phyloP scores from a whole-genome alignment of 2,888 invertebrate genomes.

The Lasioglossum marginatum region DNA sequence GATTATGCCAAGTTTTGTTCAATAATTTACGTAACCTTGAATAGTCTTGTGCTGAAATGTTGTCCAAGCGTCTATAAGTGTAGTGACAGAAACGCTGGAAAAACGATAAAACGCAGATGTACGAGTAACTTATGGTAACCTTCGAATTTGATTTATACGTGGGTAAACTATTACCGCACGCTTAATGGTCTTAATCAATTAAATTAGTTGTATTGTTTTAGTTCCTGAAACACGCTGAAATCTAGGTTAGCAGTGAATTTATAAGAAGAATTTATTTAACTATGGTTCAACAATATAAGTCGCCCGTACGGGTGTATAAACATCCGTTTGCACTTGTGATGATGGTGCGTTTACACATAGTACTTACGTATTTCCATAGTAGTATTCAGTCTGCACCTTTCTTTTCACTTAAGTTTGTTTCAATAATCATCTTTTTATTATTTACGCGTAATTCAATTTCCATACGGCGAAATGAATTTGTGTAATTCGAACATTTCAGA shows the following conservation, averaged over 20 bases:
- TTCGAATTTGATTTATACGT: constrained; percentile 34
- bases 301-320: constrained; percentile 97
- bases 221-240: constrained; percentile 26
- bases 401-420: not conserved
- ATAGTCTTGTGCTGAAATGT: constrained; percentile 17
- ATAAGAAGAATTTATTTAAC: constrained; percentile 19
- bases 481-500: not conserved
- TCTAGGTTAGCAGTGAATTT: constrained; percentile 25
- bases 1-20: constrained; percentile 33
- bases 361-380: constrained; percentile 52
- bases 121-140: constrained; percentile 38
- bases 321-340: constrained; percentile 98
- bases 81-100: constrained; percentile 9
- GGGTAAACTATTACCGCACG: constrained; percentile 8
- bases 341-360: constrained; percentile 90
- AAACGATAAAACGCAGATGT: constrained; percentile 22
- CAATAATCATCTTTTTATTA: constrained; percentile 13
- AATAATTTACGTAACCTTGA: constrained; percentile 17
- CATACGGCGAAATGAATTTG: not conserved
- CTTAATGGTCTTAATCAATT: constrained; percentile 1
- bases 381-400: constrained; percentile 47
- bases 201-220: constrained; percentile 40
- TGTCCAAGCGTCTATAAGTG: constrained; percentile 9
- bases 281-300: constrained; percentile 98
- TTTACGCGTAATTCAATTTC: constrained; percentile 4